Evolutionary conservation across 1,140 invertebrate genomes (phyloP).

Genomic region (Lycorma delicatula): DNA sequence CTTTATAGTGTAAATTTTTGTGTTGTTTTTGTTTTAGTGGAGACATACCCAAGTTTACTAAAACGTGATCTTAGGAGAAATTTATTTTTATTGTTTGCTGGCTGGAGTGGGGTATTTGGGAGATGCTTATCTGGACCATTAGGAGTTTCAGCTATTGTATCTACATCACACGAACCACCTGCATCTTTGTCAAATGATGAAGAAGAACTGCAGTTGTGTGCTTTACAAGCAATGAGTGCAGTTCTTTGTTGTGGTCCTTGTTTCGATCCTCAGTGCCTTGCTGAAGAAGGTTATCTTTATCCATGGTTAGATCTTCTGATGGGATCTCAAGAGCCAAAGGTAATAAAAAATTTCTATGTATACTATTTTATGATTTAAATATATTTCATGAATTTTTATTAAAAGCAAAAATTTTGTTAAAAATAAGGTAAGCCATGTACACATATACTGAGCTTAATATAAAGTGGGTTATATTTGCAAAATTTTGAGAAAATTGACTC

Average conservation of each 20-base stretch:
- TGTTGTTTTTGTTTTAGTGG: too few relatives aligned
- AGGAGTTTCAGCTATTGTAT: conserved; percentile 33
- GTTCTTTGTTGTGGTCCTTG: conserved; percentile 90
- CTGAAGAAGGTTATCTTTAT: conserved; percentile 84
- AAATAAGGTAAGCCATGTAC: too few relatives aligned
- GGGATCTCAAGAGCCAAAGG: conserved; percentile 80
- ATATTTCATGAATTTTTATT: too few relatives aligned
- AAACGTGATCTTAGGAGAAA: conserved; percentile 78
- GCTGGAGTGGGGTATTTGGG: conserved; percentile 52
- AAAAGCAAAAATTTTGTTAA: too few relatives aligned
- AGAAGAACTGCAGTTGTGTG: conserved; percentile 51
- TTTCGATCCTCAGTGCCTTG: conserved; percentile 75
- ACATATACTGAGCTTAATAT: too few relatives aligned
- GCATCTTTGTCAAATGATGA: conserved; percentile 13
- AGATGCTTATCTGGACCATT: conserved; percentile 20
- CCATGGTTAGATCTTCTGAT: conserved; percentile 88
- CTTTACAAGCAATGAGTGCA: conserved; percentile 84
- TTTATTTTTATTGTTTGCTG: conserved; percentile 85
- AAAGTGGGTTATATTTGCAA: too few relatives aligned
- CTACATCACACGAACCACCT: conserved; percentile 17
- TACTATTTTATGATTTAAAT: neutral
- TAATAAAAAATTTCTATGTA: conserved; percentile 35
- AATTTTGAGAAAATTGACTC: too few relatives aligned
- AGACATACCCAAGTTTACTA: conserved; percentile 72
- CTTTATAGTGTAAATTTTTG: too few relatives aligned